Base-by-base conservation (phyloP, 1,140 invertebrate genomes). In the Macrocentrus cingulum region DNA sequence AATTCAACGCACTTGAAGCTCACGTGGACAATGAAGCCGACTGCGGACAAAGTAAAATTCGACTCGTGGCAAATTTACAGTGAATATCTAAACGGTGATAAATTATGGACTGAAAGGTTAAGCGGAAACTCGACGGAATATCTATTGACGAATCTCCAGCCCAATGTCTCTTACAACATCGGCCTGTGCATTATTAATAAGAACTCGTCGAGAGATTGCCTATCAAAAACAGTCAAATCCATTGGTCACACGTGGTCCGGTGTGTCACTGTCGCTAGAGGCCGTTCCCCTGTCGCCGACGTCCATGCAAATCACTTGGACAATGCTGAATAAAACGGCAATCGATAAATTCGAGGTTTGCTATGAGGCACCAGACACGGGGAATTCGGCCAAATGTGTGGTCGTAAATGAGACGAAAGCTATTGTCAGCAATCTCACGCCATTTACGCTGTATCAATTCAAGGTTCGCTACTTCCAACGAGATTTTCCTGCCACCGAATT, bases 391-490 rank as follows among this genome's bases (percentile, higher is more conserved):
- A 71, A 68, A 46, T 79, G 78, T 53, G 60, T 69, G 32, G 55
- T 68, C 55, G 65, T 63, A 60, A 80, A 81, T 42, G 72, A 73
- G 53, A 72, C 75, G 6, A 76, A 76, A 60, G 65, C 79, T 20
- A 68, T 72, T 22, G 67, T 87, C 5, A 73, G 74, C 39, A 77
- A 81, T 57, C 67, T 88, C n/a, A 83, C 75, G 63, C 82, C 85
- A 22, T 84, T 81, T 68, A 85, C 82, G 29, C 64, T 82, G 7
- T 88, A 88, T 64, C 81, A 85, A 64, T 84, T 87, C 62, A 84
- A 81, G 73, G 81, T 88, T 2, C 69, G 77, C 56, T 71, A 78
- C 4, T 62, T 76, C 41, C 70, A 70, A 56, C 77, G 80, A 32
- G 64, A 70, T 8, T 74, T 69, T 11, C 71, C 79, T 58, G 61